phyloP scores from a whole-genome alignment of 2,113 vertebrate species.

The Apteryx mantelli region DNA sequence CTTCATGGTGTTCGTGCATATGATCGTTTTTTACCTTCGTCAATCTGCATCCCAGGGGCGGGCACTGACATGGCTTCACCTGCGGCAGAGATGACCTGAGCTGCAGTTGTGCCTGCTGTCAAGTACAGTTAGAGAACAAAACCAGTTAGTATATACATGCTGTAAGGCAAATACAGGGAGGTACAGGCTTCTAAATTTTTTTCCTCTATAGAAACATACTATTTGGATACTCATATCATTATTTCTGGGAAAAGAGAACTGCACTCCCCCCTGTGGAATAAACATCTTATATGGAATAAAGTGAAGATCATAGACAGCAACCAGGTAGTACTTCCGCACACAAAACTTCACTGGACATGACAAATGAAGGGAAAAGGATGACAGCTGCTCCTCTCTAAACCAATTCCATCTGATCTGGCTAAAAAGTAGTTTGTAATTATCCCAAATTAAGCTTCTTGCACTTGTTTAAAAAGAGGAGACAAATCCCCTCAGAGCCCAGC shows the following conservation, averaged over 20 bases:
- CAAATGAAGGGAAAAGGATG: neutral
- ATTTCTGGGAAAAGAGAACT: neutral
- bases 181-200: neutral
- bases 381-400: neutral
- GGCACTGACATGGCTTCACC: conserved; percentile 87
- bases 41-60: conserved; percentile 83
- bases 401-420: neutral
- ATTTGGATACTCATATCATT: neutral
- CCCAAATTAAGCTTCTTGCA: neutral
- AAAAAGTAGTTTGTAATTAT: neutral
- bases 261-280: no score
- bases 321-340: neutral
- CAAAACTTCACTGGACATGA: neutral
- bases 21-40: conserved; percentile 57
- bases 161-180: neutral
- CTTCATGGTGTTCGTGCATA: neutral
- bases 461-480: neutral
- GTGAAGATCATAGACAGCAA: neutral
- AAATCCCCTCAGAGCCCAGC: neutral
- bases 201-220: neutral
- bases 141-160: neutral
- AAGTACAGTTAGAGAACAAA: conserved; percentile 12
- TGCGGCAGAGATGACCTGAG: conserved; percentile 94
- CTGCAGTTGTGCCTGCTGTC: conserved; percentile 87
- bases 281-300: neutral